Base-by-base conservation (phyloP, 1,140 invertebrate genomes). In the Habropoda laboriosa region DNA sequence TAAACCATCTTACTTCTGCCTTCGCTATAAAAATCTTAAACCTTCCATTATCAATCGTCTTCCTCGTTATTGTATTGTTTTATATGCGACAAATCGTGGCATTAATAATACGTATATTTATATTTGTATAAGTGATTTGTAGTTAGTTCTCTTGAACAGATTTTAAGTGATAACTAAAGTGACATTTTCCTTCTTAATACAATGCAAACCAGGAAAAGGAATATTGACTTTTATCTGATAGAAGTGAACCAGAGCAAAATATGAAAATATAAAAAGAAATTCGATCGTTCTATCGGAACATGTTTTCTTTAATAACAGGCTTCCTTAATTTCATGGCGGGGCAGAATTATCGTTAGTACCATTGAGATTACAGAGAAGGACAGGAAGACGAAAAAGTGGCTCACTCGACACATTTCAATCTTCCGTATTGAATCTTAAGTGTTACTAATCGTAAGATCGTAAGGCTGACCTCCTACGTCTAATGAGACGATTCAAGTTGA, bases 371-470 rank as follows among this genome's bases (percentile, higher is more conserved):
- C 16, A 45, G 5, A n/a, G 47, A 30, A 40, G 60, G 70, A 55
- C 30, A 51, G 68, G 47, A 73, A 71, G 61, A 63, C 53, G 74
- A 83, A 64, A 80, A 13, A 72, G 30, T 63, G 80, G 58, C 66
- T 61, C 24, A 27, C 53, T 55, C 76, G 66, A 66, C 71, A 60
- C 64, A 75, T 55, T 82, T 79, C 73, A 85, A 87, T 87, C 86
- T 87, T 87, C 86, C 80, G 81, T 85, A 86, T 81, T 77, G 81
- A 83, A 85, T 87, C 40, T 87, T 87, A 87, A 86, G 75, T 87
- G 86, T 88, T 88, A 88, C 70, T 87, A 86, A 86, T 79, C 49
- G 12, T 88, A 88, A 88, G 79, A 70, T 80, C 53, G 82, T 79
- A 87, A 88, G 88, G 85, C 88, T 89, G 88, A 89, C 67, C 80